These are phyloP conservation scores for Lepilemur septentrionalis DNA, from an alignment of 2,797 vertebrate species.

Conservation along the genomic window DNA sequence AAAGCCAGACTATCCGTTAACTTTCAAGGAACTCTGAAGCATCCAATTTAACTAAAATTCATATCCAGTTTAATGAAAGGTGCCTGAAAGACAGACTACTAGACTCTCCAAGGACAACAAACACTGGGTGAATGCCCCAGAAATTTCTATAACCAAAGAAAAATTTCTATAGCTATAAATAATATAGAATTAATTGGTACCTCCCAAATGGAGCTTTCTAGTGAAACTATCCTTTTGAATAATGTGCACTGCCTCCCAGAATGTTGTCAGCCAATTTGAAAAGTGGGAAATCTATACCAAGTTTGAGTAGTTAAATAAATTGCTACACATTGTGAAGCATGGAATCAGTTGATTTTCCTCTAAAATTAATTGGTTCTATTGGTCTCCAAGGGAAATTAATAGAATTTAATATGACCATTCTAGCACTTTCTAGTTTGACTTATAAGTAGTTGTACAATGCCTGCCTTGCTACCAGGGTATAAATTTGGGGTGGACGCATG, in stretches of 20 bases:
- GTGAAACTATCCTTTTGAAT: not conserved
- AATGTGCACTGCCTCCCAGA: not conserved
- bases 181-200: not conserved
- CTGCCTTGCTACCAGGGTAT: not conserved
- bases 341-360: not conserved
- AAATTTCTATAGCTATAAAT: not conserved
- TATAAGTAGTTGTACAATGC: constrained; percentile 5
- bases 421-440: not conserved
- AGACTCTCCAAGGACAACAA: not conserved
- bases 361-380: not conserved
- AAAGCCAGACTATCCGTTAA: not conserved
- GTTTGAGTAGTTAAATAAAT: not conserved
- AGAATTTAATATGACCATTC: not conserved
- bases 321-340: not conserved
- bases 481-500: not conserved
- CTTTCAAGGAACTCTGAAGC: not conserved
- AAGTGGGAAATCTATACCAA: not conserved
- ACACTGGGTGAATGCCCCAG: not conserved
- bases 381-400: not conserved
- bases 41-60: not conserved
- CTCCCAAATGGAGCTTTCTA: not conserved
- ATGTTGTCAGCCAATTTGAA: not conserved
- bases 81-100: not conserved
- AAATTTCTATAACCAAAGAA: not conserved
- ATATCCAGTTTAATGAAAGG: not conserved